These are phyloP conservation scores for Hecatera dysodea DNA, from an alignment of 2,888 invertebrate species.

Conservation along the genomic window DNA sequence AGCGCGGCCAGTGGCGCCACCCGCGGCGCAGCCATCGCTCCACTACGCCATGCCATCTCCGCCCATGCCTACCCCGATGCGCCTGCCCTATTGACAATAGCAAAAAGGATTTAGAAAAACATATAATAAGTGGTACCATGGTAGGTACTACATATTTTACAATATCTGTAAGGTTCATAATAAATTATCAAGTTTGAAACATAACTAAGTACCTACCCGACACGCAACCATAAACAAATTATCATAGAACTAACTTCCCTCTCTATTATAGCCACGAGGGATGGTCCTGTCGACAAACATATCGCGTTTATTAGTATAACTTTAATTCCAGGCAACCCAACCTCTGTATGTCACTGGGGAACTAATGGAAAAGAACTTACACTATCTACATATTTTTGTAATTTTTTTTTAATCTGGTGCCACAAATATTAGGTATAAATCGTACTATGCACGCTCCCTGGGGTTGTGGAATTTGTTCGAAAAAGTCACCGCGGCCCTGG, in stretches of 20 bases:
- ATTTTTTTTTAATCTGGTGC: neutral
- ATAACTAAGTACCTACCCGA: too few relatives aligned
- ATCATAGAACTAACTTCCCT: too few relatives aligned
- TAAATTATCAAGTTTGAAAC: too few relatives aligned
- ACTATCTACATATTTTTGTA: neutral
- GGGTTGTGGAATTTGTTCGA: too few relatives aligned
- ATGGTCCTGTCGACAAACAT: too few relatives aligned
- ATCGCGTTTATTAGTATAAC: neutral
- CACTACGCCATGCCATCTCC: slow-evolving; percentile 87
- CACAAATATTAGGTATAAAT: neutral
- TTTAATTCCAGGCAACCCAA: neutral
- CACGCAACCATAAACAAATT: too few relatives aligned
- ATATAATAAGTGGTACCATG: too few relatives aligned
- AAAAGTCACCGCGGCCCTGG: too few relatives aligned
- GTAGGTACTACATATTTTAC: too few relatives aligned
- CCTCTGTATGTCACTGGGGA: neutral
- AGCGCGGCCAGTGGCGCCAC: slow-evolving; percentile 78
- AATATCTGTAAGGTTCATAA: too few relatives aligned
- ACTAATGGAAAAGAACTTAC: neutral
- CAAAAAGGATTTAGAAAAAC: neutral
- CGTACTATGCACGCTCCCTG: neutral
- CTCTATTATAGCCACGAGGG: too few relatives aligned
- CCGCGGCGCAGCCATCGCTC: slow-evolving; percentile 82
- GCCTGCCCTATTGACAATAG: slow-evolving; percentile 66
- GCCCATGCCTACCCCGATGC: slow-evolving; percentile 78